Percentiles rank a stretch among this genome's conserved stretches.
phyloP scores from a whole-genome alignment of 2,888 invertebrate genomes.

The Carpatolechia fugitivella region DNA sequence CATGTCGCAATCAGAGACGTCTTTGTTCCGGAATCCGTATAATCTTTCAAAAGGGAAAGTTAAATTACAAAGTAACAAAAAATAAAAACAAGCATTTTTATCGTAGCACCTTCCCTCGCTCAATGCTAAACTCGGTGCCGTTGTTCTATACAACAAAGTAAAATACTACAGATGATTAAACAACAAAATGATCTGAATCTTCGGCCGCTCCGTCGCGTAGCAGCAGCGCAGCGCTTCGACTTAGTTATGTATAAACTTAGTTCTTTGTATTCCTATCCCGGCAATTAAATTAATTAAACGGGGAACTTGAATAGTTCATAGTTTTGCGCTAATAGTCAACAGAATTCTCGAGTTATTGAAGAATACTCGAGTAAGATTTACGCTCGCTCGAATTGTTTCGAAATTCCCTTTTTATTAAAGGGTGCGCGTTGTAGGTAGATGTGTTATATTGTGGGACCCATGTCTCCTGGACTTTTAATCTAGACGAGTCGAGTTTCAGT shows the following conservation, averaged over 20 bases:
- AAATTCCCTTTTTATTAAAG: not conserved
- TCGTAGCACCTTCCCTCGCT: slow-evolving; percentile 6
- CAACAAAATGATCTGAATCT: slow-evolving; percentile 14
- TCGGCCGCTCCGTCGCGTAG: slow-evolving; percentile 7
- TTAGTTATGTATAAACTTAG: slow-evolving; percentile 36
- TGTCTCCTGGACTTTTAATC: slow-evolving; percentile 70
- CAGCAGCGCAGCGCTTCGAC: slow-evolving; percentile 12
- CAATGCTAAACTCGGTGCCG: slow-evolving; percentile 1
- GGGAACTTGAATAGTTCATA: slow-evolving; percentile 19
- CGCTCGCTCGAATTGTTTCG: not conserved
- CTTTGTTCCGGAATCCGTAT: not conserved
- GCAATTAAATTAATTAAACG: slow-evolving; percentile 29
- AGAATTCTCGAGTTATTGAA: slow-evolving; percentile 38
- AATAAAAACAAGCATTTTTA: slow-evolving; percentile 1
- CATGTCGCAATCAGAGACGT: not conserved
- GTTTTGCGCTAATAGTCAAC: slow-evolving; percentile 23
- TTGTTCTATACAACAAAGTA: slow-evolving; percentile 4
- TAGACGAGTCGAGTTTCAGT: slow-evolving; percentile 69
- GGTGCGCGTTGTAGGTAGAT: slow-evolving; percentile 26
- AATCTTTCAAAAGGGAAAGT: slow-evolving; percentile 5
- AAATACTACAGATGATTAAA: slow-evolving; percentile 10
- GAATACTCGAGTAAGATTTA: slow-evolving; percentile 38
- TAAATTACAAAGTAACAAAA: slow-evolving; percentile 7
- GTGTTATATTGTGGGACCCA: slow-evolving; percentile 43
- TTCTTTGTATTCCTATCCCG: slow-evolving; percentile 34